Evolutionary conservation across 2,113 vertebrate genomes (phyloP).

Genomic region (Otocyon megalotis): DNA sequence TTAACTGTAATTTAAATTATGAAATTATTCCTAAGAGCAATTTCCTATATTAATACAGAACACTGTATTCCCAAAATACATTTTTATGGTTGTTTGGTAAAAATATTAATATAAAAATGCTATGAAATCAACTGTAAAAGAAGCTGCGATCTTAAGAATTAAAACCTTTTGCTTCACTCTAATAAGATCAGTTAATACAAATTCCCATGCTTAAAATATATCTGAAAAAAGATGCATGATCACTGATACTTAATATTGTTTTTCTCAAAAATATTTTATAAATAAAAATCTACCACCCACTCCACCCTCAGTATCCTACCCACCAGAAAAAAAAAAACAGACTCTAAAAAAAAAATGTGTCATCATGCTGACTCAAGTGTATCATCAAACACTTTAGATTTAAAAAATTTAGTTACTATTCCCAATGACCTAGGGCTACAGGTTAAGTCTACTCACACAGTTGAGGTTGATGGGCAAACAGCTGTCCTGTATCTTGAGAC

Average conservation of each 20-base stretch:
- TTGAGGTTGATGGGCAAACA: constrained; percentile 83
- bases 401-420: background rate
- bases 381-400: background rate
- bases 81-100: background rate
- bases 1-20: background rate
- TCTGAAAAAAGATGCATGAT: background rate
- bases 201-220: background rate
- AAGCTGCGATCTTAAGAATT: constrained; percentile 19
- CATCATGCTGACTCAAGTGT: background rate
- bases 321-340: background rate
- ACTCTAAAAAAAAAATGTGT: constrained; percentile 31
- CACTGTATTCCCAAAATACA: background rate
- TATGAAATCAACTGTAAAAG: background rate
- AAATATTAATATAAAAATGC: constrained; percentile 11
- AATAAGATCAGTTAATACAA: background rate
- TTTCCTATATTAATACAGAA: constrained; percentile 51
- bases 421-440: background rate
- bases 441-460: constrained; percentile 76
- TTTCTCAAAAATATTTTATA: constrained; percentile 35
- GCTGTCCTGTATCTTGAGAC: constrained; percentile 86
- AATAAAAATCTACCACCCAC: constrained; percentile 31
- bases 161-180: background rate
- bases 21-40: constrained; percentile 7
- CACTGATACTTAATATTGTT: background rate
- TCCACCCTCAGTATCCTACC: constrained; percentile 38